Percentiles rank a stretch among this genome's conserved stretches.
These are phyloP conservation scores for Bolborhynchus lineola DNA, from an alignment of 2,113 vertebrate genomes.

Conservation along the genomic window DNA sequence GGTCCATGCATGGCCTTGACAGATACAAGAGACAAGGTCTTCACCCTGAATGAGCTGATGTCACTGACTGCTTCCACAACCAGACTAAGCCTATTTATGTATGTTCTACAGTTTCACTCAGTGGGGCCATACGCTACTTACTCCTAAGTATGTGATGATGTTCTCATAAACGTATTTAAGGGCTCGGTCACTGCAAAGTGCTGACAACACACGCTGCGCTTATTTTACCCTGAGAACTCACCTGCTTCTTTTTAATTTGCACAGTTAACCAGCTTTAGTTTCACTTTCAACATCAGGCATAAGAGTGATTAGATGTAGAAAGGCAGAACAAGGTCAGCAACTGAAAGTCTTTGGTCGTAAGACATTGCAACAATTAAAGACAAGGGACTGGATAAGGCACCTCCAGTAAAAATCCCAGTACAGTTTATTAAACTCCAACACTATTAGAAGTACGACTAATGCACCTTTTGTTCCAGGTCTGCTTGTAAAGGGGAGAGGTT, in stretches of 20 bases:
- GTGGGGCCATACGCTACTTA: neutral
- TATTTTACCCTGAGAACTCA: neutral
- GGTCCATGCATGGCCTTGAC: neutral
- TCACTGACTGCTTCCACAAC: neutral
- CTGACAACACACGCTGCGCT: fast-evolving
- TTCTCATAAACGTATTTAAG: fast-evolving
- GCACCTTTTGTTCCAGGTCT: neutral
- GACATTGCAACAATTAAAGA: neutral
- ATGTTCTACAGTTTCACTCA: neutral
- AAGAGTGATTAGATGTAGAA: neutral
- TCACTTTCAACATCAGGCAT: neutral
- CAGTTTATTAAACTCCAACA: neutral
- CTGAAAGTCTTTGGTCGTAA: neutral
- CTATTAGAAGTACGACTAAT: neutral
- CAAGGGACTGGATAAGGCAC: neutral
- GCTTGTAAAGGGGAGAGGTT: neutral
- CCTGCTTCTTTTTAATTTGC: neutral
- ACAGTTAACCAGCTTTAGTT: neutral
- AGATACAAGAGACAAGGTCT: neutral
- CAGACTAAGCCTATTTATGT: neutral
- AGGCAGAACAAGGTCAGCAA: neutral
- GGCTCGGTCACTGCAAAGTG: neutral
- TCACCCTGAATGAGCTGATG: neutral
- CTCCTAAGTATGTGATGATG: fast-evolving
- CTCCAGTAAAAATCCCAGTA: neutral